Evolutionary conservation across 2,797 vertebrate genomes (phyloP).

Genomic region (Eidolon dupreanum): DNA sequence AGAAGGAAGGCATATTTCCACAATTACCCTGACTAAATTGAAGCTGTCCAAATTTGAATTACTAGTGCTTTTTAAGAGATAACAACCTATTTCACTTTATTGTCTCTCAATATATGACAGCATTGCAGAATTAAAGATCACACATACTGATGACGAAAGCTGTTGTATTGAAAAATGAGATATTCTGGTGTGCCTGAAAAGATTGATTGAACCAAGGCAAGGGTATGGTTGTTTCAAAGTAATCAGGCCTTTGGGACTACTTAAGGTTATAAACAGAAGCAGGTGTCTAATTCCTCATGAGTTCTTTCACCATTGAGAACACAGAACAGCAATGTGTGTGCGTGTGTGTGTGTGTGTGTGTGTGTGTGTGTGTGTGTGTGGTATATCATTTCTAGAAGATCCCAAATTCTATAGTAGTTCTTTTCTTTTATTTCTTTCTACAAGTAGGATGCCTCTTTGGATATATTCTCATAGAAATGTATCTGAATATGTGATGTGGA

Average conservation of each 20-base stretch:
- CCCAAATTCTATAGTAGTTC: not conserved
- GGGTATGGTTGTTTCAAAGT: constrained; percentile 57
- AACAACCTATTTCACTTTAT: constrained; percentile 68
- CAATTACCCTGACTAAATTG: constrained; percentile 41
- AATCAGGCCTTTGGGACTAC: constrained; percentile 76
- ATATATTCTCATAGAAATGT: not conserved
- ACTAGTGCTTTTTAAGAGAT: constrained; percentile 55
- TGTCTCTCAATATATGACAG: constrained; percentile 26
- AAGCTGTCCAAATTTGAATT: constrained; percentile 63
- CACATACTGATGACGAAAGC: not conserved
- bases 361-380: not conserved
- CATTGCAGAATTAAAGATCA: constrained; percentile 37
- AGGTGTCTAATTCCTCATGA: constrained; percentile 54
- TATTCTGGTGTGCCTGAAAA: constrained; percentile 53
- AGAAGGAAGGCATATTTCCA: constrained; percentile 21
- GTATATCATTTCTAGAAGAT: not conserved
- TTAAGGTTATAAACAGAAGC: constrained; percentile 62
- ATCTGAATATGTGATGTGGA: not conserved
- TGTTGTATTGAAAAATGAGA: not conserved
- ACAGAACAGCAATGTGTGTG: not conserved
- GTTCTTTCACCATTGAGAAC: constrained; percentile 71
- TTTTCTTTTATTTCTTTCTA: constrained; percentile 20
- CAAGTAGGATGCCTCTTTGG: not conserved
- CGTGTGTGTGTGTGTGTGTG: not conserved
- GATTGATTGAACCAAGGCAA: constrained; percentile 78